phyloP scores from a whole-genome alignment of 2,888 invertebrate species.

The Micropterix aruncella region DNA sequence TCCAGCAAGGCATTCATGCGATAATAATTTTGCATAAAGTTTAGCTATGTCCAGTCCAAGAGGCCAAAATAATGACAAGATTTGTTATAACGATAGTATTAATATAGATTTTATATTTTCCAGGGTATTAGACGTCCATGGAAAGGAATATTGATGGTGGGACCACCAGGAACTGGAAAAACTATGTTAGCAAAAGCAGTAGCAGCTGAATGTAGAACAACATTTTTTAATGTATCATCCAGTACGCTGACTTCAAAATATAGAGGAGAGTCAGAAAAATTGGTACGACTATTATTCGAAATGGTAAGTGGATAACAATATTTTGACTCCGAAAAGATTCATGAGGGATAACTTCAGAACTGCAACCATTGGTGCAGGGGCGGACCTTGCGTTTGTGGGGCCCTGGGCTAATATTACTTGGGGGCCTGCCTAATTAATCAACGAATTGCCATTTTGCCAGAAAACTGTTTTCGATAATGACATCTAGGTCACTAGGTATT shows the following conservation, averaged over 20 bases:
- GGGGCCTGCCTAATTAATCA: too few species aligned
- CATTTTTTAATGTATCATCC: constrained; percentile 79
- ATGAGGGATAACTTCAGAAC: too few species aligned
- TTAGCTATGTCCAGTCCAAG: neutral
- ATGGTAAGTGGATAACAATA: constrained; percentile 41
- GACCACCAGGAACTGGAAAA: constrained; percentile 65
- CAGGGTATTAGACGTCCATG: constrained; percentile 70
- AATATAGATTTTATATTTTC: constrained; percentile 9
- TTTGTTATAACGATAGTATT: neutral
- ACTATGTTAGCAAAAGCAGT: constrained; percentile 76
- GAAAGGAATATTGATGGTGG: constrained; percentile 58
- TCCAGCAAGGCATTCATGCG: too few species aligned
- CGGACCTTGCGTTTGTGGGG: too few species aligned
- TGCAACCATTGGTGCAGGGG: too few species aligned
- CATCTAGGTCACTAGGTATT: too few species aligned
- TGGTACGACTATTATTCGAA: constrained; percentile 73
- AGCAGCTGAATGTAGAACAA: constrained; percentile 79
- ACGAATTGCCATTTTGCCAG: too few species aligned
- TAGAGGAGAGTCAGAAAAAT: constrained; percentile 82
- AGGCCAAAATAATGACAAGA: neutral
- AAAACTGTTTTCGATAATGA: too few species aligned
- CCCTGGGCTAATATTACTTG: too few species aligned
- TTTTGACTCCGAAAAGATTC: too few species aligned
- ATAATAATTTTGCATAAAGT: too few species aligned
- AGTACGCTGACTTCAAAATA: constrained; percentile 80